Base-by-base conservation (phyloP, 2,113 vertebrate species). In the Dipodomys spectabilis region DNA sequence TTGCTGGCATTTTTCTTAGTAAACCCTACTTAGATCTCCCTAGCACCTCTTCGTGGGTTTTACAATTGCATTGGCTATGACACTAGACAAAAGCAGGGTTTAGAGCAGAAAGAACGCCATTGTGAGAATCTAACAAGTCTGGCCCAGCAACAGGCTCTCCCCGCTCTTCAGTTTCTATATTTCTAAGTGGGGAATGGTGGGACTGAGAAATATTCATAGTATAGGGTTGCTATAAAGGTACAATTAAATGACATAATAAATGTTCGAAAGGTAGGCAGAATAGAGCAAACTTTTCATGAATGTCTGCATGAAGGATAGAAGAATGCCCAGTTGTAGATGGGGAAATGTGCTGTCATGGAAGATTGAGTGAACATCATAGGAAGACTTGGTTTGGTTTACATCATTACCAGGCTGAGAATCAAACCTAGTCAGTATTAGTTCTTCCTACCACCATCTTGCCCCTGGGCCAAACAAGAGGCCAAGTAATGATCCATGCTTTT, bases 161-260 rank as follows among this genome's bases (percentile, higher is more conserved):
- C 15, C 35, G 30, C 62, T 53, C 35, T 44, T 92, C 16, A 12
- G 74, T 69, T 90, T 93, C 35, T 16, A 77, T 44, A 62, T 82
- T 89, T 93, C 16, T 75, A 82, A 92, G 64, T 16, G 53, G 27
- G 45, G 16, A 60, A 32, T 30, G 27, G 10, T 39, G 87, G 49
- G 32, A 82, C 82, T 79, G 39, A 90, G 74, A 60, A 18, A 69
- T 30, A 60, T 45, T 30, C n/a, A 44, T 12, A 84, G 44, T 23
- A 30, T 27, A 35, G 20, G 23, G 20, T 67, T 82, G 6, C 12
- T 90, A 1, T 82, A 25, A 45, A 64, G 16, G 92, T 35, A 62
- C 69, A 75, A 19, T 93, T 69, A 86, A 79, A 72, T 57, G 15
- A 72, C 53, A 57, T 6, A 88, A 71, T 30, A 86, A 88, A 73